Conservation (phyloP, 2,888 invertebrate species). For the Leptura quadrifasciata region DNA sequence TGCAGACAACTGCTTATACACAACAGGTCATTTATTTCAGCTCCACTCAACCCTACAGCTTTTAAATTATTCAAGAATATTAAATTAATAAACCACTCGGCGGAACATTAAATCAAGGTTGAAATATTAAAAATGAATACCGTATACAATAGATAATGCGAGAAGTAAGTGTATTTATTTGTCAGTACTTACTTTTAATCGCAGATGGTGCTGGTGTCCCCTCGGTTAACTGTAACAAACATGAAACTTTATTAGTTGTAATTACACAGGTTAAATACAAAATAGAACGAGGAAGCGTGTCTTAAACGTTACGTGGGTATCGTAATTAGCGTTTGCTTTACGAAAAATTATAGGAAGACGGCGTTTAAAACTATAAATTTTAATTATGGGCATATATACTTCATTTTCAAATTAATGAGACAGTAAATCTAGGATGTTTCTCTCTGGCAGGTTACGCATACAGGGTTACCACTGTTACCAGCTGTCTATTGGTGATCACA, state of each 20-base stretch:
- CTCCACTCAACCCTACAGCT: slow-evolving; percentile 22
- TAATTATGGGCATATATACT: background rate
- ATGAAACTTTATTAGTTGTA: slow-evolving; percentile 7
- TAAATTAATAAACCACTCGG: slow-evolving; percentile 19
- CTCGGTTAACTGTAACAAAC: slow-evolving; percentile 72
- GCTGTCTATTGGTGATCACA: background rate
- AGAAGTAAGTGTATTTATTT: background rate
- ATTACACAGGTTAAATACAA: slow-evolving; percentile 9
- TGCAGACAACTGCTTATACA: background rate
- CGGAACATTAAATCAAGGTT: slow-evolving; percentile 22
- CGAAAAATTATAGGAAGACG: background rate
- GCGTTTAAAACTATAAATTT: slow-evolving; percentile 3
- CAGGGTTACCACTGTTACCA: no score
- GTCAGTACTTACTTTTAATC: slow-evolving; percentile 73
- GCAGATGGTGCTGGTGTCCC: slow-evolving; percentile 69
- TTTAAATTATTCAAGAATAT: slow-evolving; percentile 35
- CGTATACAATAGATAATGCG: slow-evolving; percentile 35
- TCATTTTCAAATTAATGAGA: background rate
- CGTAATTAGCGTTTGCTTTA: background rate
- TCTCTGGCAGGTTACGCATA: background rate
- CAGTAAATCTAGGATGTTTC: background rate
- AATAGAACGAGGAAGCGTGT: background rate
- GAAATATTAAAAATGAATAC: slow-evolving; percentile 34
- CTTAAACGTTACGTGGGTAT: slow-evolving; percentile 2
- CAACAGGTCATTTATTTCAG: background rate